A percentile compares a stretch with the other conserved stretches of the same genome.
Conservation (phyloP, 2,797 vertebrate species). For the Petrocephalus schoutedeni region DNA sequence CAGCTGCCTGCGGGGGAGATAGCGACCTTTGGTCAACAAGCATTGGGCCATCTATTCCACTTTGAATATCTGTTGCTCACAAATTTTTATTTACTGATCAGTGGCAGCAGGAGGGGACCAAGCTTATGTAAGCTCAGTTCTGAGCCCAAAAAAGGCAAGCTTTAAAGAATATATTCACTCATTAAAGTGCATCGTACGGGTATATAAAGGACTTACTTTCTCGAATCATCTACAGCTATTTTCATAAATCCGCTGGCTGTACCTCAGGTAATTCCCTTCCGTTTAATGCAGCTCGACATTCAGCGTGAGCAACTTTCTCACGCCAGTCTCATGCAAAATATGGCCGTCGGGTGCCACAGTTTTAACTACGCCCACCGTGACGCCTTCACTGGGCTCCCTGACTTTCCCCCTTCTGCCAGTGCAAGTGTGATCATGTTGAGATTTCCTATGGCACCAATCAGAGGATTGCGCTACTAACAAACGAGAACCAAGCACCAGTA, state of each 20-base stretch:
- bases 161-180: background rate
- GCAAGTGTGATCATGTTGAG: background rate
- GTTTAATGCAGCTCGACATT: background rate
- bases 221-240: background rate
- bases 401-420: background rate
- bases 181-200: background rate
- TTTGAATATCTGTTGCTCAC: background rate
- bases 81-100: background rate
- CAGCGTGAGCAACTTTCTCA: background rate
- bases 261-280: background rate
- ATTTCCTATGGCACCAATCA: background rate
- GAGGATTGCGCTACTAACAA: background rate
- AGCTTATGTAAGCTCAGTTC: background rate
- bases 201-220: background rate
- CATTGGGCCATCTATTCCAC: background rate
- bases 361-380: background rate
- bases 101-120: background rate
- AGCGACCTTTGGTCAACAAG: background rate
- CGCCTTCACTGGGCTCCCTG: background rate
- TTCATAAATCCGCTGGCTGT: background rate
- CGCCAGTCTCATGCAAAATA: background rate
- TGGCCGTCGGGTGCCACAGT: background rate
- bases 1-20: constrained; percentile 13
- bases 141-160: background rate
- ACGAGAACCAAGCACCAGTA: background rate